Conservation (phyloP, 2,797 vertebrate genomes). For the Takifugu rubripes region DNA sequence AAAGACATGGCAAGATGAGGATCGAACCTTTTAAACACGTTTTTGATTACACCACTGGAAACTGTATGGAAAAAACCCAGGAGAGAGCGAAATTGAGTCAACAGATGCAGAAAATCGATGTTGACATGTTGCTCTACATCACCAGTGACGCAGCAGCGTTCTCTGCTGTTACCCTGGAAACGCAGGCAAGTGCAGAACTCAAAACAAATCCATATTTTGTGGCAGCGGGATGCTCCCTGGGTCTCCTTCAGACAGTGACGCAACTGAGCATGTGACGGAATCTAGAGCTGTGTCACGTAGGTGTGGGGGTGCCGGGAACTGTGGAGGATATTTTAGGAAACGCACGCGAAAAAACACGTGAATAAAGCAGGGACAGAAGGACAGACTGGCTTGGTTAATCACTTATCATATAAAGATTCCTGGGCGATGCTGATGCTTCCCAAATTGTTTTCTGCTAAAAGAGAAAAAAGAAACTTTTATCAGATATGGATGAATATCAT, state of each 20-base stretch:
- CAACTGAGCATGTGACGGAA: conserved; percentile 59
- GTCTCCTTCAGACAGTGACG: conserved; percentile 52
- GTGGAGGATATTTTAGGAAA: conserved; percentile 46
- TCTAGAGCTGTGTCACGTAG: conserved; percentile 60
- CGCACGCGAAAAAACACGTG: conserved; percentile 9
- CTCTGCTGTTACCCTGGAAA: conserved; percentile 47
- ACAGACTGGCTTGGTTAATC: conserved; percentile 5
- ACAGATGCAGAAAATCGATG: conserved; percentile 38
- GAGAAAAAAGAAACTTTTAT: neutral
- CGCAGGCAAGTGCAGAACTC: conserved; percentile 34
- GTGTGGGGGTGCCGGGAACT: conserved; percentile 67
- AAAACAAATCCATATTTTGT: conserved; percentile 49
- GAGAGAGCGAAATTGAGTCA: conserved; percentile 14
- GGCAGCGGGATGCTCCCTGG: conserved; percentile 42
- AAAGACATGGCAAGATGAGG: neutral
- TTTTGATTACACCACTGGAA: conserved; percentile 2
- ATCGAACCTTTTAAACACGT: neutral
- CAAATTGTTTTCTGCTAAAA: neutral
- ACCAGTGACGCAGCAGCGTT: conserved; percentile 41
- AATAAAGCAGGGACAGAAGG: conserved; percentile 1
- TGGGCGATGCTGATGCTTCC: neutral
- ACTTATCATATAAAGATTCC: too few relatives aligned
- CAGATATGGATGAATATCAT: neutral
- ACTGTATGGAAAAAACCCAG: conserved; percentile 5
- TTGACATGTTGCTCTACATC: conserved; percentile 43